Evolutionary conservation across 2,888 invertebrate species (phyloP), one percentile per base, ranked within the genome.

Genomic region (Hypsopygia costalis): DNA sequence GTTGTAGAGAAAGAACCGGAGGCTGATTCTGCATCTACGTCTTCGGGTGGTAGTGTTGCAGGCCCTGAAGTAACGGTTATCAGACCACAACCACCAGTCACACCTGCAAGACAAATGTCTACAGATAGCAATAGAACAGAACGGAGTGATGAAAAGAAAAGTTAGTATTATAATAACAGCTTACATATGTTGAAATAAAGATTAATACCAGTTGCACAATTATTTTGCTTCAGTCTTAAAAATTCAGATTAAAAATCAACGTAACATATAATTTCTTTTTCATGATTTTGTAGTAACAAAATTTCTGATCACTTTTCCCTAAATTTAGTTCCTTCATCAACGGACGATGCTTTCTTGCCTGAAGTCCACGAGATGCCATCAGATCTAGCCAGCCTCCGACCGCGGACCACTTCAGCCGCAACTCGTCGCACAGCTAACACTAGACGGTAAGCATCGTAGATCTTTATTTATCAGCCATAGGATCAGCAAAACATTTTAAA

Each of bases 111-210:
- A 27, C 91, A 91, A 37, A 76, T 81, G 31, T 91, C 91, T 9
- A 87, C 90, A 0, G 91, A 91, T 45, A 91, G 91, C 47, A 91
- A 91, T 36, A 69, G 77, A 34, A 88, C 88, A 3, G 87, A 87
- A 42, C 87, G 82, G 4, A 86, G 86, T 41, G 87, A 86, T 25
- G 88, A 87, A 11, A 88, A 85, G 58, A 88, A 82, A 80, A 83
- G 87, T 86, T 41, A 40, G 42, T 41, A 20, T 34, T 0, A 1
- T 34, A 3, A 20, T 21, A 34, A n/a, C n/a, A n/a, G n/a, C n/a
- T n/a, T n/a, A n/a, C n/a, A n/a, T n/a, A n/a, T n/a, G n/a, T n/a
- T n/a, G n/a, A n/a, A n/a, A n/a, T n/a, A n/a, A n/a, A n/a, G n/a
- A n/a, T n/a, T n/a, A n/a, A n/a, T n/a, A n/a, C n/a, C n/a, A n/a